Evolutionary conservation across 1,140 invertebrate species (phyloP), one percentile per base, ranked within the genome.

Genomic region (Panonychus citri): DNA sequence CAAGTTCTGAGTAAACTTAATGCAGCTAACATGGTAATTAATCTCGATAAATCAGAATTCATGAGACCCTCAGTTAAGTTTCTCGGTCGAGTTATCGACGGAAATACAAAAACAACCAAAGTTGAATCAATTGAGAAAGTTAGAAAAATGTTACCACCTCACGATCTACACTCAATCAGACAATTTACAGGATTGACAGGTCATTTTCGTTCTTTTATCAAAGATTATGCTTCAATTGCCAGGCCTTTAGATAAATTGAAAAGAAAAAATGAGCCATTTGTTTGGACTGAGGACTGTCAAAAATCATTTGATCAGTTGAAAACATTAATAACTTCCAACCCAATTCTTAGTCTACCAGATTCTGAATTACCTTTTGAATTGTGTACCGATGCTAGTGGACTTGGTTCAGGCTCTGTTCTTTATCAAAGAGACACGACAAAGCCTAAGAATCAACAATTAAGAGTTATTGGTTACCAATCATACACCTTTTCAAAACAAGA

Each of bases 401-500:
- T 2, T 10, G 61, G 57, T 21, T 21, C 61, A 8, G 63, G 62
- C 10, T 50, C 61, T 25, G 56, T 56, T n/a, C 39, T 63, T 10
- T 24, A 46, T 8, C 58, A 63, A 28, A 4, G 49, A 50, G 49
- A 50, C 25, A 24, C 25, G 5, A 12, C 5, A 25, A 25, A 26
- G 15, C 53, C 57, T 15, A 60, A 61, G 30, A 57, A 60, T 5
- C 55, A 49, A 37, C 46, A 53, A 15, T 27, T 52, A 43, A 59
- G 59, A 26, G 62, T 61, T 2, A 57, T 61, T 21, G 59, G 57
- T 34, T 73, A 67, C 59, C 60, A 66, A 5, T 67, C 65, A 52
- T 58, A 64, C 54, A 68, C 48, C 3, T 59, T 73, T 13, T 67
- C 60, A n/a, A 49, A 60, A 37, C 39, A 51, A 21, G 69, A 73